Base-by-base conservation (phyloP, 2,113 vertebrate species). In the Peromyscus maniculatus region DNA sequence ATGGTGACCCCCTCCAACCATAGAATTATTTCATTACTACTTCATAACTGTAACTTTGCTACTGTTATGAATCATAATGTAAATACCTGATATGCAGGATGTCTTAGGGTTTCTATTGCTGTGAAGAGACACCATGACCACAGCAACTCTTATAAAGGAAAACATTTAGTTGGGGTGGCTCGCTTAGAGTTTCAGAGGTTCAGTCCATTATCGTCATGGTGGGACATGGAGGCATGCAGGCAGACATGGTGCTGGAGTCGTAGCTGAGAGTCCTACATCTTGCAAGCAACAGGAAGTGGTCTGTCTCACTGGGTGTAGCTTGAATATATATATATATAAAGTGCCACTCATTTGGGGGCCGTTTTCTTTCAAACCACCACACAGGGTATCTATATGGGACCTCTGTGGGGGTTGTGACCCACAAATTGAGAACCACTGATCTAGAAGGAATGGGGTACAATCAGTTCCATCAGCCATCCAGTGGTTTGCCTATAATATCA, bases 391-490 rank as follows among this genome's bases (percentile, higher is more conserved):
- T n/a, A 72, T 72, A 72, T n/a, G 71, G 1, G 3, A 72, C 36
- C 7, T 36, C 71, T 72, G 36, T 72, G 17, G 71, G 36, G 71
- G 36, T 39, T 72, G 36, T 2, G 16, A 21, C 71, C 36, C 7
- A n/a, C 7, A 72, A 72, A 72, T 17, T 72, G 71, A 21, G 36
- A n/a, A n/a, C 19, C 71, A 39, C 71, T 72, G 71, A n/a, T 89
- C 31, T 89, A 78, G 94, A 93, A 79, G 92, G 59, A 89, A 0
- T 5, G 64, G 64, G 28, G 36, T 46, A 28, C 75, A 57, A 7
- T 78, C 67, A 57, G 24, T 84, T 86, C 93, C 87, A 55, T 94
- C 46, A 66, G 3, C 78, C 88, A 92, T 52, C 91, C 43, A 55
- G 67, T 36, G 39, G n/a, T 62, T 87, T 95, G 69, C 64, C 36